These are phyloP conservation scores for Sympetrum striolatum DNA, from an alignment of 2,888 invertebrate genomes.

Conservation along the genomic window DNA sequence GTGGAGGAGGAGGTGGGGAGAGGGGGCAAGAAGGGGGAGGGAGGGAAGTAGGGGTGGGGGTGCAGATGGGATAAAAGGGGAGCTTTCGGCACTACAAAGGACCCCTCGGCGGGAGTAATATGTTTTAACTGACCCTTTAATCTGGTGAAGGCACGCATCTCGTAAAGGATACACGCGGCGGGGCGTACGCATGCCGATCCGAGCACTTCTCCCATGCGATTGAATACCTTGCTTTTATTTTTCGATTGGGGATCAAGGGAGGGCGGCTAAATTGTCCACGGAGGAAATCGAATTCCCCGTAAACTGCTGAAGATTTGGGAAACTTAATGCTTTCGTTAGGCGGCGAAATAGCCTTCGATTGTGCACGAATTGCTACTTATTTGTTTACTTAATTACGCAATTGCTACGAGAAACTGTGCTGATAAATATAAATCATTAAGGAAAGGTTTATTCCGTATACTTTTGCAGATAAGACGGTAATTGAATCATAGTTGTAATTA, in stretches of 20 bases:
- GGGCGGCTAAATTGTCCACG: background rate
- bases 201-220: background rate
- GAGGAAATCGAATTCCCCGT: background rate
- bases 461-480: no score
- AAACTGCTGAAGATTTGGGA: background rate
- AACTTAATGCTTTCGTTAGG: background rate
- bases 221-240: background rate
- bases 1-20: no score
- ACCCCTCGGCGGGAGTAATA: background rate
- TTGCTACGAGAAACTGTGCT: no score
- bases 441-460: no score
- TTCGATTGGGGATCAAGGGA: background rate
- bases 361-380: no score
- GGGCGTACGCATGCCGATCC: background rate
- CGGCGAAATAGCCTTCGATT: no score
- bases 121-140: constrained; percentile 23
- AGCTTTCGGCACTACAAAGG: background rate
- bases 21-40: no score
- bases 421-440: no score
- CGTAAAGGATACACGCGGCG: background rate
- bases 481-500: no score
- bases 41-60: no score
- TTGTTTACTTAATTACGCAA: no score
- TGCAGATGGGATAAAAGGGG: background rate
- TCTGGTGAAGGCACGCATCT: constrained; percentile 14